phyloP scores from a whole-genome alignment of 2,888 invertebrate species.

The Hypomecis atomaria region DNA sequence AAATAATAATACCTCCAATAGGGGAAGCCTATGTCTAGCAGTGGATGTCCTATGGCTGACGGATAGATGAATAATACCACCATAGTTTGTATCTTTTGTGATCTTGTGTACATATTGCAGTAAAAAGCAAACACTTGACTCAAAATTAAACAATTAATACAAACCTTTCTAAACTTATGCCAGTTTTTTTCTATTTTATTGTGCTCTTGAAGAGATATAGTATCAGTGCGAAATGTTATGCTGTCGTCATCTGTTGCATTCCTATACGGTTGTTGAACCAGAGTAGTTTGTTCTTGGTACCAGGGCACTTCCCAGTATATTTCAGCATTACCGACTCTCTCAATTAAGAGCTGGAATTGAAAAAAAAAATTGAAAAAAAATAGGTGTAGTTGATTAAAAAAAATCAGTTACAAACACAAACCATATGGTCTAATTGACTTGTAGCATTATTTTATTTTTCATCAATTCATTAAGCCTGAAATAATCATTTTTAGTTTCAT shows the following conservation, averaged over 20 bases:
- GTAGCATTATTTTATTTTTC: too few relatives aligned
- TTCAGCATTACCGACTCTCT: constrained; percentile 47
- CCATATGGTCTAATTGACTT: too few relatives aligned
- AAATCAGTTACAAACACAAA: too few relatives aligned
- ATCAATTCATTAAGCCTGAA: too few relatives aligned
- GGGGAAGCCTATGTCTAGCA: too few relatives aligned
- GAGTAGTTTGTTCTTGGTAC: constrained; percentile 56
- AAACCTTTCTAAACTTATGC: constrained; percentile 64
- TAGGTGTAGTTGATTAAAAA: too few relatives aligned
- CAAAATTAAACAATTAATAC: not conserved
- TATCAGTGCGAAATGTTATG: constrained; percentile 41
- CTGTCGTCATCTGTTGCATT: not conserved
- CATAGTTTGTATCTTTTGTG: too few relatives aligned
- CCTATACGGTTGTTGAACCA: not conserved
- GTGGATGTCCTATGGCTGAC: too few relatives aligned
- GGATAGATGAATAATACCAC: too few relatives aligned
- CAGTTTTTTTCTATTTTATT: constrained; percentile 64
- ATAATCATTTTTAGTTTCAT: not conserved
- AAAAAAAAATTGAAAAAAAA: not conserved
- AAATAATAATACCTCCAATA: too few relatives aligned
- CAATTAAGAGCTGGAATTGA: constrained; percentile 57
- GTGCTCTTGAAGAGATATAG: constrained; percentile 62
- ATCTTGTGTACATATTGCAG: too few relatives aligned
- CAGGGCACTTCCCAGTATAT: constrained; percentile 72
- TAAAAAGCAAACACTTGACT: too few relatives aligned